A percentile compares a stretch with the other conserved stretches of the same genome.
Conservation (phyloP, 2,888 invertebrate species). For the Himalopsyche anomala region DNA sequence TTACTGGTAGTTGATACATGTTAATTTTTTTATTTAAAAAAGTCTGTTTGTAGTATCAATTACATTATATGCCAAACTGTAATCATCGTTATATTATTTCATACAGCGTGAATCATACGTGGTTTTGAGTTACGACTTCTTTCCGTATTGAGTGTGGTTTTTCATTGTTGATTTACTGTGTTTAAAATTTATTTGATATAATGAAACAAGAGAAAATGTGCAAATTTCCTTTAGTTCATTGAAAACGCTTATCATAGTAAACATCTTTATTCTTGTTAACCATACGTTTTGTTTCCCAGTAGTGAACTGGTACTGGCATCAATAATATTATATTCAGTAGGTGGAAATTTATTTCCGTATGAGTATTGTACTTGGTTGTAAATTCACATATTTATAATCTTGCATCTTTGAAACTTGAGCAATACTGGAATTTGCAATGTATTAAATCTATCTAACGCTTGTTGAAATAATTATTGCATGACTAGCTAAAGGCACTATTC, state of each 20-base stretch:
- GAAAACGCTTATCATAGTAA: not conserved
- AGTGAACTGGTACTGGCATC: not conserved
- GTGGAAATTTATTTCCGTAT: constrained; percentile 15
- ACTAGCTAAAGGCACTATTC: not conserved
- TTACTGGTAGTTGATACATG: too few species aligned
- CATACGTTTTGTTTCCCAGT: not conserved
- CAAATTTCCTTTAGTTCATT: not conserved
- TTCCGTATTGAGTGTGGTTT: too few species aligned
- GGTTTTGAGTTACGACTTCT: too few species aligned
- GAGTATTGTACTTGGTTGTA: not conserved
- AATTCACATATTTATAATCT: constrained; percentile 2
- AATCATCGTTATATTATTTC: too few species aligned
- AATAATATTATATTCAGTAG: not conserved
- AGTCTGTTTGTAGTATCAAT: too few species aligned
- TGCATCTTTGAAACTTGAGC: constrained; percentile 17
- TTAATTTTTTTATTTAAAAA: too few species aligned
- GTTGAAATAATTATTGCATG: constrained; percentile 8
- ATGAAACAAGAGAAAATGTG: not conserved
- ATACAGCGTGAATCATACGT: too few species aligned
- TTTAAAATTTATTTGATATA: not conserved
- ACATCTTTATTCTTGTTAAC: not conserved
- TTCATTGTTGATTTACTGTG: too few species aligned
- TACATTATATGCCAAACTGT: too few species aligned
- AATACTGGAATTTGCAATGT: constrained; percentile 22
- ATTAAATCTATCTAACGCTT: constrained; percentile 26